Percentiles rank a stretch among this genome's conserved stretches.
phyloP scores from a whole-genome alignment of 2,888 invertebrate species.

The Clistopyga incitator region DNA sequence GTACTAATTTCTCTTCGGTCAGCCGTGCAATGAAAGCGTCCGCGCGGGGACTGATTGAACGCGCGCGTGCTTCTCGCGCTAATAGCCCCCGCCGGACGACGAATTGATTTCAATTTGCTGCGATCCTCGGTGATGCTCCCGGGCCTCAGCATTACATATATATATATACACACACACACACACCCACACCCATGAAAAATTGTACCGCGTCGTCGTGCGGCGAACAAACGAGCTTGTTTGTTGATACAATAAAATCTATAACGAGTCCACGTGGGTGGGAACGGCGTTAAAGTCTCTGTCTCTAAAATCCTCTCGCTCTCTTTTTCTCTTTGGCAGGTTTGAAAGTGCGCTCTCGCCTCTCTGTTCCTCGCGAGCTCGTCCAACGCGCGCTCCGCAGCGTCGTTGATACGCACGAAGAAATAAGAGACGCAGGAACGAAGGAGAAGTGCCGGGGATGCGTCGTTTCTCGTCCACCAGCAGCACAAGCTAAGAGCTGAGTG shows the following conservation, averaged over 20 bases:
- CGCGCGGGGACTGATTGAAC: conserved; percentile 13
- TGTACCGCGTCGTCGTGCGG: conserved; percentile 34
- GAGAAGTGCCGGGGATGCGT: not conserved
- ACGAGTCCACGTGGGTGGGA: conserved; percentile 71
- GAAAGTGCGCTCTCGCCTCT: not conserved
- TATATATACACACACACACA: conserved; percentile 1
- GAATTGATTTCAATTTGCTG: conserved; percentile 70
- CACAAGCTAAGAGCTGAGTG: conserved; percentile 1
- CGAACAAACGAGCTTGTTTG: conserved; percentile 64
- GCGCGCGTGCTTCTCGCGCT: conserved; percentile 40
- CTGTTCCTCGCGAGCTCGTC: not conserved
- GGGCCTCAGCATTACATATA: conserved; percentile 11
- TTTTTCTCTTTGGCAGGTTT: not conserved
- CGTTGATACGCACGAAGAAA: conserved; percentile 25
- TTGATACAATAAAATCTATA: conserved; percentile 70
- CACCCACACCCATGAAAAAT: conserved; percentile 50
- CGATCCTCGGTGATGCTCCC: not conserved
- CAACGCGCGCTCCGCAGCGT: not conserved
- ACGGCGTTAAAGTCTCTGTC: conserved; percentile 58
- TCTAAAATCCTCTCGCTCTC: conserved; percentile 22
- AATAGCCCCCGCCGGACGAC: conserved; percentile 66
- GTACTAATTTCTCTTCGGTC: conserved; percentile 59
- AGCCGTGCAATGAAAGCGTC: conserved; percentile 45
- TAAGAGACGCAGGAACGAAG: conserved; percentile 5
- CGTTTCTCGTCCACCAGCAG: conserved; percentile 26